Evolutionary conservation across 2,797 vertebrate species (phyloP).

Genomic region (Miichthys miiuy): DNA sequence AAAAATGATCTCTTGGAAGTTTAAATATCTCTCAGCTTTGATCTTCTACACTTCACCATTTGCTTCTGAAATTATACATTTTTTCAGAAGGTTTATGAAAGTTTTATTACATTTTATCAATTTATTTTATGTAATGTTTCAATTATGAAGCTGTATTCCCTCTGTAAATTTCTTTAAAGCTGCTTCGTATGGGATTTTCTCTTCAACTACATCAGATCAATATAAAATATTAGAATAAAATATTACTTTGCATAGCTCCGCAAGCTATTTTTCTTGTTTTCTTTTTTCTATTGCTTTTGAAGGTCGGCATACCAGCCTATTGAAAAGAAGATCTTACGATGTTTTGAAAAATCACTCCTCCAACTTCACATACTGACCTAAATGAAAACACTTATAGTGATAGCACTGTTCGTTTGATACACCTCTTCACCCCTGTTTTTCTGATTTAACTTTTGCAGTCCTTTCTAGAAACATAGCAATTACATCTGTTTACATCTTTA

Average conservation of each 20-base stretch:
- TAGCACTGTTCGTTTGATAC: constrained; percentile 14
- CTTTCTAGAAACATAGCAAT: constrained; percentile 1
- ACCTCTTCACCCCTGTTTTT: background rate
- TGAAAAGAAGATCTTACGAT: constrained; percentile 23
- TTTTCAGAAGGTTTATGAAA: constrained; percentile 42
- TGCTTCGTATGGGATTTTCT: constrained; percentile 20
- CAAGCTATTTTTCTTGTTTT: background rate
- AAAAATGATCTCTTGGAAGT: constrained; percentile 2
- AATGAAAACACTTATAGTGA: constrained; percentile 14
- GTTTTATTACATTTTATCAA: constrained; percentile 24
- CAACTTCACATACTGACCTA: constrained; percentile 29
- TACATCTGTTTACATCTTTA: constrained; percentile 12
- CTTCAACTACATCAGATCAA: constrained; percentile 24
- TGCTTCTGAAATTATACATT: constrained; percentile 15
- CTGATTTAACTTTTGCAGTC: background rate
- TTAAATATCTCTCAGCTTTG: constrained; percentile 12
- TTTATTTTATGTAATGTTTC: constrained; percentile 29
- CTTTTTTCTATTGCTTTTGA: constrained; percentile 40
- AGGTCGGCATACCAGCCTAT: constrained; percentile 30
- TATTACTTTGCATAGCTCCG: constrained; percentile 10
- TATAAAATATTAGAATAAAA: constrained; percentile 38
- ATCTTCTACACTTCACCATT: constrained; percentile 34
- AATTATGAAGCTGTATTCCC: constrained; percentile 18
- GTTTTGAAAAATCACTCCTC: constrained; percentile 11
- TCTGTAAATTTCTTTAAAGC: constrained; percentile 30